Conservation (phyloP, 2,113 vertebrate species). For the Menidia beryllina region DNA sequence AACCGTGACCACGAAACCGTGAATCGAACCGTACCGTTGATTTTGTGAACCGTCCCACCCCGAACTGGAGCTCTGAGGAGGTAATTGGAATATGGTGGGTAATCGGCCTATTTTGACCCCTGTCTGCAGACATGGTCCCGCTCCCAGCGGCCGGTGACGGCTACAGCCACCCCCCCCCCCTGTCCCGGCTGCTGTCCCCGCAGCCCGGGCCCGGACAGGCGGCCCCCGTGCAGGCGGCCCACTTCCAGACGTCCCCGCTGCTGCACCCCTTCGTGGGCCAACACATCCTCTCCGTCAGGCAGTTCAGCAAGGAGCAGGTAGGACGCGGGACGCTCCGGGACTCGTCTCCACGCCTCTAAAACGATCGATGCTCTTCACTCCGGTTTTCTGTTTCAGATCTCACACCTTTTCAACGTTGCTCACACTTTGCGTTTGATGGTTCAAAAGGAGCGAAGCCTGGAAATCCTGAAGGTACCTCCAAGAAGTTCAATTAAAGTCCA, state of each 20-base stretch:
- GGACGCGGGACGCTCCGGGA: neutral
- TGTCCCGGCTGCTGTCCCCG: constrained; percentile 89
- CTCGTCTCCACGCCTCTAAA: no score
- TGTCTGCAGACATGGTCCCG: constrained; percentile 69
- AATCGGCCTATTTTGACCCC: neutral
- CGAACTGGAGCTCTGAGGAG: no score
- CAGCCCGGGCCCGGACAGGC: constrained; percentile 74
- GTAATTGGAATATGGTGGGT: no score
- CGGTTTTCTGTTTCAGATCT: constrained; percentile 82
- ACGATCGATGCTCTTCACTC: no score
- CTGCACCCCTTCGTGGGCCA: constrained; percentile 91
- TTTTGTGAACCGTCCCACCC: no score
- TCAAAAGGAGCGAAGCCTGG: constrained; percentile 94
- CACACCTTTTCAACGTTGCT: constrained; percentile 93
- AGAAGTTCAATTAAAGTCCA: no score
- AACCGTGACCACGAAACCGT: no score
- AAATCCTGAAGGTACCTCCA: constrained; percentile 90
- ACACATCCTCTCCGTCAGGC: constrained; percentile 90
- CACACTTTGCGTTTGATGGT: constrained; percentile 93
- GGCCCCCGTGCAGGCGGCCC: constrained; percentile 62
- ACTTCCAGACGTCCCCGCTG: constrained; percentile 87
- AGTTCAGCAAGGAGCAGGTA: constrained; percentile 98
- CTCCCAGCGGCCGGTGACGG: constrained; percentile 64
- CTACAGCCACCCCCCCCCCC: constrained; percentile 80
- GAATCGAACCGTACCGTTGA: no score